Evolutionary conservation across 2,888 invertebrate species (phyloP), one percentile per base, ranked within the genome.

Genomic region (Morpho deidamia): DNA sequence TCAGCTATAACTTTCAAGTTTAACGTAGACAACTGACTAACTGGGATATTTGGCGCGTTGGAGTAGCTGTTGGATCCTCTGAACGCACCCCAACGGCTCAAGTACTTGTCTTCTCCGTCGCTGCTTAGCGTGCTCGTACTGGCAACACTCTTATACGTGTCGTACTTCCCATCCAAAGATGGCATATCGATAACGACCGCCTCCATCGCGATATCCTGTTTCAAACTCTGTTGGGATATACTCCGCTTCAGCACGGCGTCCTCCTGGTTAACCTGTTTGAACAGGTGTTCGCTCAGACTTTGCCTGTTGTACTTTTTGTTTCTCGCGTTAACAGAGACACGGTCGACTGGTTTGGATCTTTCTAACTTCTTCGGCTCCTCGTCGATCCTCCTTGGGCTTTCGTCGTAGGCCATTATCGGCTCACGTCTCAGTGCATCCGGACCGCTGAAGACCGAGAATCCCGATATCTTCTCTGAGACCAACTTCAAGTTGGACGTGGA

Each of bases 61-160:
- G 86, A 79, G 41, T 87, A 90, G 14, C 86, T 91, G 42, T 91
- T 90, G 0, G 92, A 91, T 0, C 12, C 90, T 0, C 91, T 71
- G 0, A 90, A 78, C 0, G 84, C 72, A 1, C 91, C 86, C 92
- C 92, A 91, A 0, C 85, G 62, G 32, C 85, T 90, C 46, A 87
- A 81, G 3, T 72, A 73, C 8, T 60, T 74, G 10, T 62, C 69
- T 40, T 58, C 63, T 42, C 42, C 80, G 54, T 55, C 64, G 10
- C 69, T 78, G 39, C 55, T 71, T 40, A 23, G 70, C 47, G 58
- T 76, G 40, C 66, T 64, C 4, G 59, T 62, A 0, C 81, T 81
- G 0, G 74, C 75, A 0, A 61, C 69, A 23, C 83, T 83, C 1
- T 71, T 76, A 34, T 71, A 60, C 0, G 83, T 79, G 7, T 73